Evolutionary conservation across 2,888 invertebrate species (phyloP), one percentile per base, ranked within the genome.

Genomic region (Galeopsomyia nigrocyanea): DNA sequence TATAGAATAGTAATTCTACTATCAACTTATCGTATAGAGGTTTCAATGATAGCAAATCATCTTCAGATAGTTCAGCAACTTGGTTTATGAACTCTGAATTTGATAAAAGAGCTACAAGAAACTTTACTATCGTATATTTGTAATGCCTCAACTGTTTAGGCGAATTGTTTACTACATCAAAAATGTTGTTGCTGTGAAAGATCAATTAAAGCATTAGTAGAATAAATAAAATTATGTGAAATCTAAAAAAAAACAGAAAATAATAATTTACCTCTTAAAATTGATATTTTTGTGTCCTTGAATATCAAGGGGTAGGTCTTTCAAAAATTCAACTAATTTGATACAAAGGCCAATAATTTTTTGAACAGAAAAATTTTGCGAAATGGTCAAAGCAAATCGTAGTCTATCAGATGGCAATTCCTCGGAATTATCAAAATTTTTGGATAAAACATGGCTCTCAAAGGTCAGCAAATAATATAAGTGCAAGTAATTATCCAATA

Each of bases 131-230:
- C 0, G 92, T 90, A 81, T 95, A 96, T 86, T 94, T 96, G 84
- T 93, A 96, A 84, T 96, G 95, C 2, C 95, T 90, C 66, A 96
- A 87, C 78, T 96, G 94, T 80, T 94, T 93, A 0, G 92, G 89
- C 0, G 91, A 91, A 78, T 92, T 91, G 0, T 88, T 88, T 9
- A 88, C 89, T 0, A 93, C 87, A 81, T 92, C 90, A 77, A 93
- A 93, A 62, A 93, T 88, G 47, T 89, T 88, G 68, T 82, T 83
- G 46, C 81, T 75, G 50, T 67, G 68, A 58, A 26, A 47, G 14
- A 19, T 47, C 0, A 61, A 21, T 17, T 14, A 19, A 51, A 71
- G 51, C 9, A 53, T 49, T 16, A 68, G 5, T 55, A 1, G 3
- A 70, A 57, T 22, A 47, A 21, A 46, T 57, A 64, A 14, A 46